These are phyloP conservation scores for Gobio gobio DNA, from an alignment of 2,113 vertebrate genomes.

Conservation along the genomic window DNA sequence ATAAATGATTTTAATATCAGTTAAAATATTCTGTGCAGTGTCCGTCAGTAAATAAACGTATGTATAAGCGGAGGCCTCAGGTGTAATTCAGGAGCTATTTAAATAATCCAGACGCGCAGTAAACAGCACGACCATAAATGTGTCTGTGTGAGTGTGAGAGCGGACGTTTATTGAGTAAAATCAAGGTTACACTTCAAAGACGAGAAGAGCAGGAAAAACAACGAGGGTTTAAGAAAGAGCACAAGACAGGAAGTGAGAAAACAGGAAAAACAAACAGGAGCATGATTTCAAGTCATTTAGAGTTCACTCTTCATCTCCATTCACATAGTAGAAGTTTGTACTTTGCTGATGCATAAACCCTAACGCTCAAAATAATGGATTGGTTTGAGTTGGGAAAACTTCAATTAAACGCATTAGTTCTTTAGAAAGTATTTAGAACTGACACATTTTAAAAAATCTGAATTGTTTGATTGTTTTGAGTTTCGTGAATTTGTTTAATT, in stretches of 20 bases:
- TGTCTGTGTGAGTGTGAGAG: background rate
- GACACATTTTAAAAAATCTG: too few relatives aligned
- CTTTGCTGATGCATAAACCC: too few relatives aligned
- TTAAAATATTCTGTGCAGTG: background rate
- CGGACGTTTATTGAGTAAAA: constrained; percentile 16
- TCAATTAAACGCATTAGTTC: too few relatives aligned
- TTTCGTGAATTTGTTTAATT: too few relatives aligned
- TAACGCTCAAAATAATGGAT: too few relatives aligned
- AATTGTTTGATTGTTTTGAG: too few relatives aligned
- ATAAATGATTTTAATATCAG: background rate
- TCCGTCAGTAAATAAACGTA: background rate
- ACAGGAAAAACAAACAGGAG: background rate
- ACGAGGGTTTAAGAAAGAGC: background rate
- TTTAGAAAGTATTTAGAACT: too few relatives aligned
- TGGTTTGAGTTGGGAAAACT: too few relatives aligned
- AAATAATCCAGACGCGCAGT: background rate
- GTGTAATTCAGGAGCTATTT: background rate
- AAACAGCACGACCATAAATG: constrained; percentile 29
- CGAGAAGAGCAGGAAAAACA: constrained; percentile 11
- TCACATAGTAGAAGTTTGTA: too few relatives aligned
- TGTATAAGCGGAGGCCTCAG: background rate
- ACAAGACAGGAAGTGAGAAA: background rate
- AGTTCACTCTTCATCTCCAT: too few relatives aligned
- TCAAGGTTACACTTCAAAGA: constrained; percentile 24
- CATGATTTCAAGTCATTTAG: too few relatives aligned